Percentiles rank a stretch among this genome's conserved stretches.
phyloP scores from a whole-genome alignment of 2,113 vertebrate genomes.

The Rhea pennata region DNA sequence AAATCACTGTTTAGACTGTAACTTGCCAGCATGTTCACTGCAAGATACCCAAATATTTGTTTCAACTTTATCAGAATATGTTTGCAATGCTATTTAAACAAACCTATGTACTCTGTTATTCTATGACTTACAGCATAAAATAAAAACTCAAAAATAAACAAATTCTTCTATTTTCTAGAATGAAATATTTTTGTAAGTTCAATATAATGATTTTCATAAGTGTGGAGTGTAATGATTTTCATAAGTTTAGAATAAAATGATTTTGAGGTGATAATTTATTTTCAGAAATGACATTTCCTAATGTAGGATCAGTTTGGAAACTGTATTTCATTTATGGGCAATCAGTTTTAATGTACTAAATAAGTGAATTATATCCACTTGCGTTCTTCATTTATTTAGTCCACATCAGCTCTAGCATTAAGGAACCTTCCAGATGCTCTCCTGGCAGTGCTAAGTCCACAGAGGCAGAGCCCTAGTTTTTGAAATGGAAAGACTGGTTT shows the following conservation, averaged over 20 bases:
- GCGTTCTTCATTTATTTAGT: not conserved
- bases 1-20: not conserved
- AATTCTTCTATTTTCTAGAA: not conserved
- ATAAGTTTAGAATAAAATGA: not conserved
- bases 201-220: not conserved
- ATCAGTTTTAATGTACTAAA: not conserved
- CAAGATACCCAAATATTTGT: not conserved
- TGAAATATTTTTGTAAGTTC: not conserved
- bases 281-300: not conserved
- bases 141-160: not conserved
- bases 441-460: not conserved
- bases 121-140: not conserved
- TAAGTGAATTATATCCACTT: conserved; percentile 3
- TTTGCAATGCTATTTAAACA: not conserved
- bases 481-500: not conserved
- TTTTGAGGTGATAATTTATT: not conserved
- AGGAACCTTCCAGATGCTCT: not conserved
- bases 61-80: not conserved
- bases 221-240: not conserved
- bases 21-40: accelerated
- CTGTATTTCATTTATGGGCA: accelerated
- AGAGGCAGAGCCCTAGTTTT: not conserved
- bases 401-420: not conserved
- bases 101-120: not conserved
- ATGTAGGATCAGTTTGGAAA: not conserved